Base-by-base conservation (phyloP, 2,888 invertebrate species). In the Sialis lutaria region DNA sequence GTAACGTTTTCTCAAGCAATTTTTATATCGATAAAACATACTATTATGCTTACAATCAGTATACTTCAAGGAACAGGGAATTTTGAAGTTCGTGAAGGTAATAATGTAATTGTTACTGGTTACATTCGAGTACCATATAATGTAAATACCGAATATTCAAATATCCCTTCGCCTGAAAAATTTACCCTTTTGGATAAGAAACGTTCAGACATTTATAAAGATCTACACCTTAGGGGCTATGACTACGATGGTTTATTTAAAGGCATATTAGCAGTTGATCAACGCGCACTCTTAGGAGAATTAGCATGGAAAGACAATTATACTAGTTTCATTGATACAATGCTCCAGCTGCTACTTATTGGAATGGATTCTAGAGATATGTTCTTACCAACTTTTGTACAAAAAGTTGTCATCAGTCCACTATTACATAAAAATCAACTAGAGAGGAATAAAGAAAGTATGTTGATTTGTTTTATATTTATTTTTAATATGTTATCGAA, bases 71-170 rank as follows among this genome's bases (percentile, higher is more conserved):
- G 55, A 22, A 60, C 62, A 35, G 67, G 67, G 42, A 59, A 53
- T 35, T 59, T 59, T 50, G 58, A 58, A 48, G 55, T 75, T 39
- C 60, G 63, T 59, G 90, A 90, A 67, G 77, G 79, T 50, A 86
- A 82, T 37, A 72, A 76, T 44, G 71, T 84, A 22, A 80, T 78
- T 3, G 87, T 84, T 1, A 78, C 78, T 33, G 91, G 91, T 6
- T 64, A 61, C 52, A 79, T 85, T 51, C 72, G 70, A 6, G 63
- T 73, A 2, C 70, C 77, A 0, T 75, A 72, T 43, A 67, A 72
- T 35, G 62, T 74, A 5, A 68, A 68, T 6, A 69, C 64, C 50
- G 79, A 81, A 59, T 71, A 74, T 46, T 61, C 80, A 45, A 63
- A 65, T 1, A 57, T 74, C 48, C 61, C 69, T 6, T 41, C 54